phyloP scores from a whole-genome alignment of 2,113 vertebrate genomes.

The Chascanopsetta lugubris region DNA sequence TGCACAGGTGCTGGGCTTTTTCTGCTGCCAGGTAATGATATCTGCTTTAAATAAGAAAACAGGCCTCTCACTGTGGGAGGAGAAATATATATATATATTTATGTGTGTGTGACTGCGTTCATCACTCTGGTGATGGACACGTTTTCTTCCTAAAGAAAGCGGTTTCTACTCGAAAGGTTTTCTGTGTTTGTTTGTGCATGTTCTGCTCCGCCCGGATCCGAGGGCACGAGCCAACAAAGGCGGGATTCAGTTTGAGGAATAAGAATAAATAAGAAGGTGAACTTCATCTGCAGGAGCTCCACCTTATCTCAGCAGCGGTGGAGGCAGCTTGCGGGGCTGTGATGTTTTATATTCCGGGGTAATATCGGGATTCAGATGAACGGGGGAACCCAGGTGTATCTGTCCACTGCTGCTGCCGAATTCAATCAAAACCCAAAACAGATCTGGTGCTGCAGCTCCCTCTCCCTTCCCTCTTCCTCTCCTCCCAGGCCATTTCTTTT shows the following conservation, averaged over 20 bases:
- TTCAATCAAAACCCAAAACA: constrained; percentile 70
- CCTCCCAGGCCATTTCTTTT: constrained; percentile 50
- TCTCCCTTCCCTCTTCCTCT: constrained; percentile 22
- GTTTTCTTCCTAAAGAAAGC: neutral
- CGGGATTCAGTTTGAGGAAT: constrained; percentile 2
- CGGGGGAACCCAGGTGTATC: constrained; percentile 72
- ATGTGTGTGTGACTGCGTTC: neutral
- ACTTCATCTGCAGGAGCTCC: constrained; percentile 30
- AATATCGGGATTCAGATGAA: constrained; percentile 67
- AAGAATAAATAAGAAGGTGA: constrained; percentile 18
- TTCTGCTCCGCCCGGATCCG: constrained; percentile 11
- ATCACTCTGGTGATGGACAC: constrained; percentile 23
- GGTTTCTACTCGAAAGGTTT: neutral
- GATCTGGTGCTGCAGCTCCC: constrained; percentile 48
- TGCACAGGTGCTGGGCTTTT: neutral
- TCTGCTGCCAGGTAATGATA: constrained; percentile 31
- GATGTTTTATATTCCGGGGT: constrained; percentile 68
- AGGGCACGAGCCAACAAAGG: constrained; percentile 13
- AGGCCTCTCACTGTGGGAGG: constrained; percentile 18
- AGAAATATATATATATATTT: too few species aligned
- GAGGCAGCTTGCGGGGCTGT: constrained; percentile 53
- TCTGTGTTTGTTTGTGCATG: neutral
- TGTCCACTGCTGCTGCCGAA: constrained; percentile 54
- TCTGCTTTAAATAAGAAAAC: constrained; percentile 37
- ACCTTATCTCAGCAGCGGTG: constrained; percentile 45